These are phyloP conservation scores for Leptoclinus maculatus DNA, from an alignment of 2,797 vertebrate species.

Conservation along the genomic window DNA sequence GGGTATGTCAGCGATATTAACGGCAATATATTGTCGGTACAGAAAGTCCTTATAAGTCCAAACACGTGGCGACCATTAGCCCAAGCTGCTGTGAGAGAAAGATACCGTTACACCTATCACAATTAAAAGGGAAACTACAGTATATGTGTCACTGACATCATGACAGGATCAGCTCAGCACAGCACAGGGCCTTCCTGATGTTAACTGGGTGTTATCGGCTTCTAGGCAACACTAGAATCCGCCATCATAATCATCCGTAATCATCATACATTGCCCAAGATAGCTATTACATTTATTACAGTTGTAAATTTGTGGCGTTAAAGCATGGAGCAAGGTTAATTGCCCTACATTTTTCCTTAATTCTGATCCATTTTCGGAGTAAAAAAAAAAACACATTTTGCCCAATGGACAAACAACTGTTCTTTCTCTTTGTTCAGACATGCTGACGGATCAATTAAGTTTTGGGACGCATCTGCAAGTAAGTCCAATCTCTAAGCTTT, in stretches of 20 bases:
- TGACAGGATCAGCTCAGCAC: not conserved
- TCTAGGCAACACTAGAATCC: slow-evolving; percentile 16
- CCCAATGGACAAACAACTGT: not conserved
- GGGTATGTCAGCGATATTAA: slow-evolving; percentile 85
- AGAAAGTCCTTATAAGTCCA: not conserved
- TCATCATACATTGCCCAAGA: not conserved
- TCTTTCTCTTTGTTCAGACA: slow-evolving; percentile 85
- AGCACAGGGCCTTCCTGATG: slow-evolving; percentile 17
- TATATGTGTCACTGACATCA: not conserved
- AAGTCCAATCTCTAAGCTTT: slow-evolving; percentile 79
- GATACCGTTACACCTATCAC: not conserved
- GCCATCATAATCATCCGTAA: too few species aligned
- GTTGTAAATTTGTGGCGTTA: not conserved
- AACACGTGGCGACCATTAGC: not conserved
- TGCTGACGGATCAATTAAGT: slow-evolving; percentile 97
- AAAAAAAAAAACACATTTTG: not conserved
- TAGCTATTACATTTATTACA: not conserved
- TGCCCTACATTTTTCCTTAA: not conserved
- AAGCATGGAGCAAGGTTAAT: not conserved
- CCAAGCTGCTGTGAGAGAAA: not conserved
- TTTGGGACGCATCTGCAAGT: slow-evolving; percentile 99
- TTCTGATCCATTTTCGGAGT: not conserved
- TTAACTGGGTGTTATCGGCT: slow-evolving; percentile 31
- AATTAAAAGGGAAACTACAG: not conserved
- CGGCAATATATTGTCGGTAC: not conserved